Percentiles rank a stretch among this genome's conserved stretches.
Conservation (phyloP, 2,797 vertebrate genomes). For the Octomys mimax region DNA sequence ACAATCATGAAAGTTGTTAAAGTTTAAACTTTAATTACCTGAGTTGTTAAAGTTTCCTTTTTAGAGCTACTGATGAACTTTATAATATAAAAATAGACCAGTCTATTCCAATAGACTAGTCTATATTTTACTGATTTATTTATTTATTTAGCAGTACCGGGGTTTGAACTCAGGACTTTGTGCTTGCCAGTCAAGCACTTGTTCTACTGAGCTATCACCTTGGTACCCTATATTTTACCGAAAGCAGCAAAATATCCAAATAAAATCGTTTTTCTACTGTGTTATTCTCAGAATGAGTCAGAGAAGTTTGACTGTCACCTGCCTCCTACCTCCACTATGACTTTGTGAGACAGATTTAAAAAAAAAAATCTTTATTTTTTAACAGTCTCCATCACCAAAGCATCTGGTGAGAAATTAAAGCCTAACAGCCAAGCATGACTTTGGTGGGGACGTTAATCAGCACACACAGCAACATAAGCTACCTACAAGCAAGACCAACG, state of each 20-base stretch:
- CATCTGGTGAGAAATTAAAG: not conserved
- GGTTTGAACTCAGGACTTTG: too few relatives aligned
- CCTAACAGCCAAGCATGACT: not conserved
- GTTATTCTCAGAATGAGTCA: conserved; percentile 50
- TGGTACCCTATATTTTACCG: not conserved
- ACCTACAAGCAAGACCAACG: not conserved
- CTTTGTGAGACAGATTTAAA: conserved; percentile 12
- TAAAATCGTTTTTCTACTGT: not conserved
- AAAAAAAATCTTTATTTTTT: not conserved
- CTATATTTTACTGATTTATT: too few relatives aligned
- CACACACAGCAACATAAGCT: not conserved
- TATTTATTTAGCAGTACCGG: too few relatives aligned
- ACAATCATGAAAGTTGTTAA: not conserved
- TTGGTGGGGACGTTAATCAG: not conserved
- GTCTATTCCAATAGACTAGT: not conserved
- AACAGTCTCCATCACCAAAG: conserved; percentile 38
- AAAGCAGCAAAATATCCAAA: conserved; percentile 25
- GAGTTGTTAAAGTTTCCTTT: not conserved
- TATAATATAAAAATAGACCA: conserved; percentile 25
- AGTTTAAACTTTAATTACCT: not conserved
- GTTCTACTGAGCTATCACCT: too few relatives aligned
- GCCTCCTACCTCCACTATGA: conserved; percentile 8
- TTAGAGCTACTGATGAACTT: conserved; percentile 15
- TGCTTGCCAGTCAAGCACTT: too few relatives aligned
- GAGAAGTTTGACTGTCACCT: conserved; percentile 6